These are phyloP conservation scores for Oenanthe oenanthe DNA, from an alignment of 2,113 vertebrate genomes.

Conservation along the genomic window DNA sequence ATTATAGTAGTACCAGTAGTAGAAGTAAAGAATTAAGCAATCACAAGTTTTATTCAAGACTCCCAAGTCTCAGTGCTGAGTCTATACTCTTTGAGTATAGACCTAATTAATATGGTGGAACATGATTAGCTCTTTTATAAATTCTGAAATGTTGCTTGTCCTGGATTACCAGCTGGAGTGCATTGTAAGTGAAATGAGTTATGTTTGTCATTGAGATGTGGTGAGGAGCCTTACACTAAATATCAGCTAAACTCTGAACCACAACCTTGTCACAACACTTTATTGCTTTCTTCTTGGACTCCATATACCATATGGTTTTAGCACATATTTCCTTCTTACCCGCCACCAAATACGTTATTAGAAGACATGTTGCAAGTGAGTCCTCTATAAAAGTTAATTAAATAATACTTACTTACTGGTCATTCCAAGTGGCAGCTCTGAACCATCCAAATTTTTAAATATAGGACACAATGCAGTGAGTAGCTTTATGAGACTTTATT, in stretches of 20 bases:
- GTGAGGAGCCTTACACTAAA: not conserved
- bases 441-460: not conserved
- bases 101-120: not conserved
- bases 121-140: not conserved
- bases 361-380: not conserved
- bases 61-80: not conserved
- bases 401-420: not conserved
- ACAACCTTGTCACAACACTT: not conserved
- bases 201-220: not conserved
- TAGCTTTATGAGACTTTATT: slow-evolving; percentile 9
- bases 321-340: not conserved
- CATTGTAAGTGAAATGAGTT: not conserved
- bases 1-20: too few species aligned
- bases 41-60: not conserved
- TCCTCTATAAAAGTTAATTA: not conserved
- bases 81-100: not conserved
- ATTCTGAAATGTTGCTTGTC: not conserved
- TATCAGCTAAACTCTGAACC: not conserved
- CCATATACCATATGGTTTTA: not conserved
- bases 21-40: not conserved
- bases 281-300: not conserved
- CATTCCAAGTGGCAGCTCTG: not conserved
- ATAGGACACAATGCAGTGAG: not conserved
- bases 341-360: not conserved
- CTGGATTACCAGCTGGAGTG: not conserved